Evolutionary conservation across 2,113 vertebrate species (phyloP), one percentile per base, ranked within the genome.

Genomic region (Pygoscelis adeliae): DNA sequence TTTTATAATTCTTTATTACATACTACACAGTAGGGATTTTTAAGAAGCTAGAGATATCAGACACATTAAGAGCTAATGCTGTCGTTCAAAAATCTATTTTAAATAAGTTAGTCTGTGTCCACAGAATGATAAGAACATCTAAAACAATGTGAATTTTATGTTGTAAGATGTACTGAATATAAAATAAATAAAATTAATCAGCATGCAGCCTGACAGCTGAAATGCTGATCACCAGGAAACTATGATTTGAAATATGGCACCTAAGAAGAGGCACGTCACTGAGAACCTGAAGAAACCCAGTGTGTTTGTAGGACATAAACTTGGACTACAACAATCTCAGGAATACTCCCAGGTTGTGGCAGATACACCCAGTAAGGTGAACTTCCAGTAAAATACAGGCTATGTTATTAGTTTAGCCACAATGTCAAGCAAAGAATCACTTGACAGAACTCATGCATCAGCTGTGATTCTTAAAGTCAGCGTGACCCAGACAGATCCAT

Each of bases 1-100:
- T 97, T 71, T 89, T 76, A 92, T 88, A 88, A 96, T 88, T 94
- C 88, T 88, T 96, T 93, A 96, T 87, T 95, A 95, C 81, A 73
- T 82, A 96, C 56, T 78, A 83, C 63, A 81, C 80, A 95, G 80
- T 53, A 72, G 95, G 88, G 90, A 93, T 79, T 91, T 94, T 96
- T 86, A 94, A 97, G 90, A 72, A 96, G 88, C 71, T 85, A 81
- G 55, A 93, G 56, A 72, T 87, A 97, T 66, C 80, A 95, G 77
- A 81, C 71, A 93, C 91, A 96, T 97, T 94, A 96, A 92, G 27
- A 83, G 53, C 89, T 97, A 91, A 92, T 73, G 79, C 49, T 90
- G 81, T 94, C 36, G 0, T 89, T 93, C 93, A 91, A 90, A 95
- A 91, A 71, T 65, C 74, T 87, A 53, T 87, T 95, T 95, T 49